Conservation (phyloP, 2,888 invertebrate genomes). For the Drosophila paranaensis region DNA sequence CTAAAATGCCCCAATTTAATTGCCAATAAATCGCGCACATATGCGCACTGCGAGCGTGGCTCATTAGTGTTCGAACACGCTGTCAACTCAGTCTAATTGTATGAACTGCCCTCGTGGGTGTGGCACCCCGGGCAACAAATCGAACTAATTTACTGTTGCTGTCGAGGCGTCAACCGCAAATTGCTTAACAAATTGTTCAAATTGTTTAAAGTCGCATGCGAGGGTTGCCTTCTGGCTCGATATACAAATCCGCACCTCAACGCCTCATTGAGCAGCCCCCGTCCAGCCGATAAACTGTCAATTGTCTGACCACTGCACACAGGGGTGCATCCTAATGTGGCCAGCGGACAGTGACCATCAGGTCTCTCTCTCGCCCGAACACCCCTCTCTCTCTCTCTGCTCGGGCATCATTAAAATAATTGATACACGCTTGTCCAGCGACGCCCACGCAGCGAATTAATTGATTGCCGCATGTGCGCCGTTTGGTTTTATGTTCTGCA, state of each 20-base stretch:
- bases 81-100: constrained; percentile 46
- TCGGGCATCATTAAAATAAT: constrained; percentile 72
- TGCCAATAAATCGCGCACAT: constrained; percentile 33
- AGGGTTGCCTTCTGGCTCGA: constrained; percentile 39
- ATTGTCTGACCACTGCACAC: constrained; percentile 44
- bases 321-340: constrained; percentile 76
- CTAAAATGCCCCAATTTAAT: constrained; percentile 36
- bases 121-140: constrained; percentile 2
- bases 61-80: constrained; percentile 58
- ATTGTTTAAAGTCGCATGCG: constrained; percentile 74
- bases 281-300: constrained; percentile 52
- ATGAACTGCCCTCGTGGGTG: not conserved
- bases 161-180: constrained; percentile 68
- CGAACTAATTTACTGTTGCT: constrained; percentile 65
- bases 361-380: constrained; percentile 11
- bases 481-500: constrained; percentile 62
- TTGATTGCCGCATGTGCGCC: constrained; percentile 58
- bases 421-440: constrained; percentile 73
- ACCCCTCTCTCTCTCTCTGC: not conserved
- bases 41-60: constrained; percentile 13
- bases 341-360: constrained; percentile 64
- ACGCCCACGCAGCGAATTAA: constrained; percentile 70
- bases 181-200: constrained; percentile 72
- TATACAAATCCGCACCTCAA: constrained; percentile 55
- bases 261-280: constrained; percentile 66